Conservation (phyloP, 2,797 vertebrate species). For the Botia kubotai region DNA sequence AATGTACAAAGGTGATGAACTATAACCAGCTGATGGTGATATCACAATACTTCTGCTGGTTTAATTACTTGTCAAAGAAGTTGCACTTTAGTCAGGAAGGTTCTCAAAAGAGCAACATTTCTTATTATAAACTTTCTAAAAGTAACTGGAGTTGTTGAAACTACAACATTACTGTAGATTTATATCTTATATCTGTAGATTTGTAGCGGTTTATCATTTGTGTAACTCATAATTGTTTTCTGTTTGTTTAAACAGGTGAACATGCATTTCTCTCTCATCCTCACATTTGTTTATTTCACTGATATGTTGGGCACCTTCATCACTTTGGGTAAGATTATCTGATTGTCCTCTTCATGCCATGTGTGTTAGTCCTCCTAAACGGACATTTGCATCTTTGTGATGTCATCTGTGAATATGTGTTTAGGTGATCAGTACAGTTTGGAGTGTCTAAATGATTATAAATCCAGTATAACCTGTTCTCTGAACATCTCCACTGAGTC, state of each 20-base stretch:
- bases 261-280: constrained; percentile 18
- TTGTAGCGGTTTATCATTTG: too few species aligned
- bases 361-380: background rate
- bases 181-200: too few species aligned
- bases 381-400: background rate
- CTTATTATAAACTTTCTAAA: too few species aligned
- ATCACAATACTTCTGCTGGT: too few species aligned
- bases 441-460: constrained; percentile 70
- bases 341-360: background rate
- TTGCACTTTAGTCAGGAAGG: too few species aligned
- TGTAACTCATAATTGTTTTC: too few species aligned
- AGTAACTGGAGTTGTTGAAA: too few species aligned
- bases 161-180: too few species aligned
- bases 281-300: constrained; percentile 24
- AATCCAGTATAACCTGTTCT: constrained; percentile 71
- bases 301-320: background rate
- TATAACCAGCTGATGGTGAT: too few species aligned
- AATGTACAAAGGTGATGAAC: too few species aligned
- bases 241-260: constrained; percentile 15
- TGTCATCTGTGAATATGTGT: constrained; percentile 4
- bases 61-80: too few species aligned
- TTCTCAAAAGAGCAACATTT: too few species aligned
- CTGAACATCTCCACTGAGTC: constrained; percentile 54
- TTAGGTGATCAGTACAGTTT: constrained; percentile 52
- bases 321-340: background rate